phyloP scores from a whole-genome alignment of 2,797 vertebrate genomes.

The Tapirus indicus region DNA sequence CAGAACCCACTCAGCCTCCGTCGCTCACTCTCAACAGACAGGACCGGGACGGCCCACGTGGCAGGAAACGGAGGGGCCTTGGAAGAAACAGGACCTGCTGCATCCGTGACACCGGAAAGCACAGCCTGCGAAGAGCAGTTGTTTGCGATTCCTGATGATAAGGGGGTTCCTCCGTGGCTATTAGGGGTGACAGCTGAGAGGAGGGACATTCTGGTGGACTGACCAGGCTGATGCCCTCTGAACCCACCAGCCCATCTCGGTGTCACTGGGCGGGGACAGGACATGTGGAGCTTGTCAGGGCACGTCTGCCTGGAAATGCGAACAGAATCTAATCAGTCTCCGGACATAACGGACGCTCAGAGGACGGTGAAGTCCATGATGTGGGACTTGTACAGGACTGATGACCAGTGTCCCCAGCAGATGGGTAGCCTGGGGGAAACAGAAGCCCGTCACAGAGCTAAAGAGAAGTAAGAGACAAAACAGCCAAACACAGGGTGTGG shows the following conservation, averaged over 20 bases:
- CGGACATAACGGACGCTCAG: rapidly evolving
- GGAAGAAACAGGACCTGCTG: not conserved
- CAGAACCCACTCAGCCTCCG: not conserved
- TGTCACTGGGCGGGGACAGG: not conserved
- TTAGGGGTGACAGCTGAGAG: not conserved
- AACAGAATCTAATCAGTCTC: not conserved
- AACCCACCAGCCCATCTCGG: not conserved
- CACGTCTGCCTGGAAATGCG: not conserved
- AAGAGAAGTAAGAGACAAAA: not conserved
- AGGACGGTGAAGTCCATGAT: not conserved
- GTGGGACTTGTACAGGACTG: no score
- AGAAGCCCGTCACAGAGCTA: no score
- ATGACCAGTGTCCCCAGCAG: not conserved
- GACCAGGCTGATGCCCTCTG: not conserved
- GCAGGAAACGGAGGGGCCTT: not conserved
- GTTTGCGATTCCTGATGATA: no score
- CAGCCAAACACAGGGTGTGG: no score
- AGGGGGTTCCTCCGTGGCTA: no score
- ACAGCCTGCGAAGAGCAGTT: not conserved
- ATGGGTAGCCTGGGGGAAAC: not conserved
- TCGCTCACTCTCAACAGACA: not conserved
- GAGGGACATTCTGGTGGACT: not conserved
- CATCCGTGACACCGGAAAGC: no score
- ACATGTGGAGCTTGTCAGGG: rapidly evolving
- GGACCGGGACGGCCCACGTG: not conserved